A percentile compares a stretch with the other conserved stretches of the same genome.
Conservation (phyloP, 2,888 invertebrate species). For the Diarsia rubi region DNA sequence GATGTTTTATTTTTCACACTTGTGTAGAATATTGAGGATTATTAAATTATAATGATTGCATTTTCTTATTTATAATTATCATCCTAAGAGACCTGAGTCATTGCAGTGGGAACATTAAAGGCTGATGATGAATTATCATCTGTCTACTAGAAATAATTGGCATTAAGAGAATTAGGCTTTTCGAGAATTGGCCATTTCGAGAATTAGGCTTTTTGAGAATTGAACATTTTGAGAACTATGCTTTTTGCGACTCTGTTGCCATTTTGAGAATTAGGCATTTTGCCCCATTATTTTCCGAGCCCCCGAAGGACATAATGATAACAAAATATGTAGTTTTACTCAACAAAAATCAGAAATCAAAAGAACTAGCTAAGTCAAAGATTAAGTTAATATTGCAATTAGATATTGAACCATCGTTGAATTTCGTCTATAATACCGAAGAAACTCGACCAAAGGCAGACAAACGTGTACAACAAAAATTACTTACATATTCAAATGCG, state of each 20-base stretch:
- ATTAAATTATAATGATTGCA: background rate
- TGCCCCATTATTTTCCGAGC: too few species aligned
- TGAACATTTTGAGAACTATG: too few species aligned
- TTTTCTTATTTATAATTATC: background rate
- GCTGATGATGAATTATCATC: too few species aligned
- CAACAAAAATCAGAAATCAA: background rate
- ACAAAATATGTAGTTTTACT: background rate
- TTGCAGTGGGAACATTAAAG: too few species aligned
- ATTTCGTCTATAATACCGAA: background rate
- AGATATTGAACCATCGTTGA: background rate
- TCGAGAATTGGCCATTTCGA: too few species aligned
- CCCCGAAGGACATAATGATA: too few species aligned
- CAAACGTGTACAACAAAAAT: background rate
- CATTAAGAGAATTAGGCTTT: too few species aligned
- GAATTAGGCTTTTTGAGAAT: too few species aligned
- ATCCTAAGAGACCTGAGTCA: too few species aligned
- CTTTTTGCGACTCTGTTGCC: too few species aligned
- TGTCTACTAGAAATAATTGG: too few species aligned
- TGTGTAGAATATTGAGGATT: background rate
- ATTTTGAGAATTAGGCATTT: too few species aligned
- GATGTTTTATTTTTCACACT: constrained; percentile 18
- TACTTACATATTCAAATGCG: background rate
- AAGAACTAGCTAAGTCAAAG: background rate
- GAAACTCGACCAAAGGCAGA: background rate
- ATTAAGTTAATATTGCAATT: background rate